Evolutionary conservation across 2,113 vertebrate species (phyloP).

Genomic region (Cyanoliseus patagonus): DNA sequence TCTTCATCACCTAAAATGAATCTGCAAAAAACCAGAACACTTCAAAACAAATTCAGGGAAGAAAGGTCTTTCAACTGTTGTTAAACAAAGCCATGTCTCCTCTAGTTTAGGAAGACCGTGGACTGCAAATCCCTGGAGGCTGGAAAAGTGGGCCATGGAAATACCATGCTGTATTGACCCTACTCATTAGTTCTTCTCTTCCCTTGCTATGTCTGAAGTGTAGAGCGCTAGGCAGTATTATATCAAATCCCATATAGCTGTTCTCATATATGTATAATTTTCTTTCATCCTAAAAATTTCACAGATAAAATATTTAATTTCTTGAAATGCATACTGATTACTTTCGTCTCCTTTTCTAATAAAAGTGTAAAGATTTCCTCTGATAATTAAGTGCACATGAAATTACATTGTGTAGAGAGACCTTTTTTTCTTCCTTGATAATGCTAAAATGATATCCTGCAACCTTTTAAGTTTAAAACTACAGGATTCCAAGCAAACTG

Average conservation of each 20-base stretch:
- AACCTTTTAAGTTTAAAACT: background rate
- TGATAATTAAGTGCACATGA: background rate
- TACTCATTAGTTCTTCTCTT: background rate
- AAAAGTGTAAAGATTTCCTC: background rate
- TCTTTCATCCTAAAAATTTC: background rate
- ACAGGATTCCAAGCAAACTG: background rate
- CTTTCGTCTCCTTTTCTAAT: background rate
- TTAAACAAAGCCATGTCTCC: background rate
- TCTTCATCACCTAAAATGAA: background rate
- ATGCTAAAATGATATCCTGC: background rate
- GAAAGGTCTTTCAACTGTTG: background rate
- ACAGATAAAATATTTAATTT: background rate
- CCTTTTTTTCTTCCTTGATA: background rate
- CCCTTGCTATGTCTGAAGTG: background rate
- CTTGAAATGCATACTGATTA: background rate
- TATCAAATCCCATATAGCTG: background rate
- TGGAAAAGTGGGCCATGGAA: background rate
- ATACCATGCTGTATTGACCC: background rate
- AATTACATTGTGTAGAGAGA: background rate
- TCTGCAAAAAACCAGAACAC: background rate
- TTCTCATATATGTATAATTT: background rate
- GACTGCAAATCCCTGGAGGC: background rate
- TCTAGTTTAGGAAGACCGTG: background rate
- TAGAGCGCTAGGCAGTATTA: background rate
- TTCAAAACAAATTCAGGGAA: background rate